phyloP scores from a whole-genome alignment of 2,797 vertebrate species.

The Pseudochirops cupreus region DNA sequence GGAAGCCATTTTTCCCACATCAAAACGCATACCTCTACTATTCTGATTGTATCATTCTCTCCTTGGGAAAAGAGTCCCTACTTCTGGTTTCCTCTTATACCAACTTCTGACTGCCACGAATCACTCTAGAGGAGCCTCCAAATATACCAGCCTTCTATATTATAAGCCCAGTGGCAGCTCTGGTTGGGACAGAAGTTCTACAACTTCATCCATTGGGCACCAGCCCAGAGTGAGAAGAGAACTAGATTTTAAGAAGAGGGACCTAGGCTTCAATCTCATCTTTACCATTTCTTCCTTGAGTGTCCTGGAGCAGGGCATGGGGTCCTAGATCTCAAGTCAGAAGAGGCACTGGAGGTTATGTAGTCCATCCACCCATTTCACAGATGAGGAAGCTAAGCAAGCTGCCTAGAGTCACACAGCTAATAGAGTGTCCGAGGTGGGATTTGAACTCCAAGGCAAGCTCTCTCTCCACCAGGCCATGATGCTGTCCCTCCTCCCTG shows the following conservation, averaged over 20 bases:
- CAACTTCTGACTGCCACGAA: neutral
- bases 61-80: neutral
- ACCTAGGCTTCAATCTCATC: neutral
- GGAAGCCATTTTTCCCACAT: neutral
- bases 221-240: neutral
- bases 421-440: neutral
- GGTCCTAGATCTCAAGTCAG: neutral
- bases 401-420: neutral
- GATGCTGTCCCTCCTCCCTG: neutral
- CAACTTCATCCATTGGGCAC: neutral
- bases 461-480: neutral
- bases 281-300: neutral
- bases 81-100: neutral
- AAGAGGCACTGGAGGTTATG: neutral
- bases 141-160: neutral
- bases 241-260: neutral
- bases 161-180: neutral
- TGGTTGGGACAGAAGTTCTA: neutral
- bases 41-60: neutral
- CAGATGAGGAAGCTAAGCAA: neutral
- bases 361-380: neutral
- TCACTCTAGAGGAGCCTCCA: neutral
- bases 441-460: neutral
- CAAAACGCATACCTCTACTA: neutral
- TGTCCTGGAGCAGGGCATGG: neutral